Evolutionary conservation across 2,888 invertebrate genomes (phyloP), one percentile per base, ranked within the genome.

Genomic region (Lydus trimaculatus): DNA sequence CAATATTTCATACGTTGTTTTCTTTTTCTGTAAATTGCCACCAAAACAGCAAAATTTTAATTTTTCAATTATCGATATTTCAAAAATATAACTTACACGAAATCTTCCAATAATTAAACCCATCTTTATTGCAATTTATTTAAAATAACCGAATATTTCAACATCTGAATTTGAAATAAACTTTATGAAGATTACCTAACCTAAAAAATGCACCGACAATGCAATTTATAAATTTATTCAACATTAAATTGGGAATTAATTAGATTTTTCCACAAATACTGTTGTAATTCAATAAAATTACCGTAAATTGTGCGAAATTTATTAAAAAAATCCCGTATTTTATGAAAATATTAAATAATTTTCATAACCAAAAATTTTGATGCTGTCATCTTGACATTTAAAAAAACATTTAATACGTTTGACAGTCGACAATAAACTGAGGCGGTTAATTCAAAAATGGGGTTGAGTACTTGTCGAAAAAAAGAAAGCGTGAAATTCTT

Each of bases 91-190:
- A 88, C 90, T 89, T 85, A 91, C 91, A 84, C 90, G 88, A 86
- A 91, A 90, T 87, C 90, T 90, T 73, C 90, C 90, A 84, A 91
- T 86, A 75, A 91, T 87, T 69, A 89, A 85, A 74, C 91, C 91
- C 91, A 91, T 91, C 79, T 76, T 77, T 62, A 39, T 48, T n/a
- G 5, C 8, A 59, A 59, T 13, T 48, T 3, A 15, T 23, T 13
- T n/a, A 17, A n/a, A 17, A 60, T 17, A 0, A 0, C 33, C 60
- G 7, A 31, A 20, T 60, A 61, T 61, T 39, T 61, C 36, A 39
- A 61, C 52, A 52, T 31, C 20, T 61, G 39, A 61, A 33, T 39
- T 61, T 36, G 20, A 61, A 61, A 61, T 61, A 11, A 17, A 17
- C 23, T 31, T 25, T 36, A 1, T 13, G 13, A 9, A 23, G 11